phyloP scores from a whole-genome alignment of 2,113 vertebrate genomes.

The Leucoraja erinaceus region DNA sequence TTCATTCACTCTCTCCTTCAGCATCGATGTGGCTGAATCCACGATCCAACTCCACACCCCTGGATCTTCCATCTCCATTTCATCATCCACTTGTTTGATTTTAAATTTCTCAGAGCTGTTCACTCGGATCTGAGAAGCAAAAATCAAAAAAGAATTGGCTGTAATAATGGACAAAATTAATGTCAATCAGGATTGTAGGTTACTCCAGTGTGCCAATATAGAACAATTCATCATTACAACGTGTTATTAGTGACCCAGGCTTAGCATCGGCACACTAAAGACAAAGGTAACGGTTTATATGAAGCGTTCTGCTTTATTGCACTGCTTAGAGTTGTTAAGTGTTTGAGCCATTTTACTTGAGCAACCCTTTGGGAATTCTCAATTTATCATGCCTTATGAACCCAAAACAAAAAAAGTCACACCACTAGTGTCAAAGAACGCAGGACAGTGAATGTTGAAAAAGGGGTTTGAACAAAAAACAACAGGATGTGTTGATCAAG shows the following conservation, averaged over 20 bases:
- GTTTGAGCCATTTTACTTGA: not conserved
- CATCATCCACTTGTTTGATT: slow-evolving; percentile 72
- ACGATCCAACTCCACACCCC: slow-evolving; percentile 56
- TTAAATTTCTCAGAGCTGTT: slow-evolving; percentile 72
- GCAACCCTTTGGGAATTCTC: not conserved
- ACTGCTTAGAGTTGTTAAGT: not conserved
- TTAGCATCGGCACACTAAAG: not conserved
- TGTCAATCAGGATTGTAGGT: not conserved
- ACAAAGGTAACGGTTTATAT: not conserved
- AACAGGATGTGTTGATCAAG: not conserved
- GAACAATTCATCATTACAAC: not conserved
- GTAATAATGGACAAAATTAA: not conserved
- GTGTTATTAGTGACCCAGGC: not conserved
- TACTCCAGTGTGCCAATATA: not conserved
- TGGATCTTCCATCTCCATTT: slow-evolving; percentile 75
- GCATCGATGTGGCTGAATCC: slow-evolving; percentile 59
- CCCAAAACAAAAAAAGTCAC: not conserved
- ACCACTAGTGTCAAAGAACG: not conserved
- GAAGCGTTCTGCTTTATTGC: not conserved
- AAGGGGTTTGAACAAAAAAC: not conserved
- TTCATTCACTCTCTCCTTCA: slow-evolving; percentile 78
- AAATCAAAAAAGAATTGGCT: not conserved
- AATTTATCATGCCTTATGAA: not conserved
- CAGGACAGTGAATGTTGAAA: not conserved
- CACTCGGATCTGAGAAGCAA: slow-evolving; percentile 65